A percentile compares a stretch with the other conserved stretches of the same genome.
Conservation (phyloP, 2,888 invertebrate species). For the Orthosia cruda region DNA sequence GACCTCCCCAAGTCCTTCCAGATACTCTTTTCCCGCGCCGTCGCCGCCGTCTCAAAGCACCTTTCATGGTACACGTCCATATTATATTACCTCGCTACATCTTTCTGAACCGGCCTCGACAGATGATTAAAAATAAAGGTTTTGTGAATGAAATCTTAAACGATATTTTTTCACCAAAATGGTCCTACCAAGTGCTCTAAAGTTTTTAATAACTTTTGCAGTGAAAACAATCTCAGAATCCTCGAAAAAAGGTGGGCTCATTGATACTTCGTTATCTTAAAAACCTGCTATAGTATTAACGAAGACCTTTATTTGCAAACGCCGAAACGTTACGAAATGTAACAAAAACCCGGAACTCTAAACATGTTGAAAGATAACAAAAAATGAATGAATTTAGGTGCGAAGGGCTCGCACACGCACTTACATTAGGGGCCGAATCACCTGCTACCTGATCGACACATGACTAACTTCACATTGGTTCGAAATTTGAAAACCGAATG, state of each 20-base stretch:
- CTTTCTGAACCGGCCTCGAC: too few species aligned
- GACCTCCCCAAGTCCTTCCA: too few species aligned
- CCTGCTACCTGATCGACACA: conserved; percentile 81
- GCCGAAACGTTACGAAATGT: conserved; percentile 31
- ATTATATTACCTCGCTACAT: too few species aligned
- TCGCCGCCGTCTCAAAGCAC: too few species aligned
- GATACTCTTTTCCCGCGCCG: too few species aligned
- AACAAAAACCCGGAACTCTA: conserved; percentile 63
- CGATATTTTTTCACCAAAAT: too few species aligned
- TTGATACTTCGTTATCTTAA: conserved; percentile 19
- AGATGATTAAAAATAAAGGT: too few species aligned
- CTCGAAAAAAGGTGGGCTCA: neutral
- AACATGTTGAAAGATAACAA: conserved; percentile 68
- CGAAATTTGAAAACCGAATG: neutral
- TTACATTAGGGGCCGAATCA: conserved; percentile 70
- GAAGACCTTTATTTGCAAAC: conserved; percentile 24
- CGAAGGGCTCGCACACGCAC: conserved; percentile 68
- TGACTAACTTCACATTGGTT: conserved; percentile 61
- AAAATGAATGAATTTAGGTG: conserved; percentile 37
- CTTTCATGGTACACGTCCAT: too few species aligned
- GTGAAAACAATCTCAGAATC: neutral
- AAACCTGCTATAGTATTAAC: conserved; percentile 21
- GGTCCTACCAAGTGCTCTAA: too few species aligned
- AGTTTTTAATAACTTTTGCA: too few species aligned
- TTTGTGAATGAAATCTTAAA: too few species aligned